Evolutionary conservation across 2,113 vertebrate species (phyloP), one percentile per base, ranked within the genome.

Genomic region (Cranoglanis bouderius): DNA sequence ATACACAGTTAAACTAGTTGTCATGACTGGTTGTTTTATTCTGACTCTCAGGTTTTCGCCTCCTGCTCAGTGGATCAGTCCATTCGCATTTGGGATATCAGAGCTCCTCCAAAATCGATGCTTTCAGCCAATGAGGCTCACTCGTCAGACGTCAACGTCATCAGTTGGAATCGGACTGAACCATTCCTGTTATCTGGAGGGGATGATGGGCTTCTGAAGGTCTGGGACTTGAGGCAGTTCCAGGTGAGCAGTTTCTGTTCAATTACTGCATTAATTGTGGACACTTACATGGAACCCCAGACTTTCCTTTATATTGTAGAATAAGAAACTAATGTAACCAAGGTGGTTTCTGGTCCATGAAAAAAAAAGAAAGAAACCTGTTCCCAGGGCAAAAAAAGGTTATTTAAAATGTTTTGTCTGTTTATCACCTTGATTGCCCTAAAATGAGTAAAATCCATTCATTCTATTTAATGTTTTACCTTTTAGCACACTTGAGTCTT

Each of bases 201-300:
- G 0, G 97, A 98, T 0, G 97, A 98, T 0, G 97, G 97, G 0
- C 85, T 96, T 72, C 94, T 98, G 70, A 97, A 96, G 92, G 94
- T 98, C 14, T 98, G 97, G 97, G 97, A 98, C 90, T 94, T 98
- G 88, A 94, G 97, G 29, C 97, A 97, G 88, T 98, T 98, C 91
- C 95, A 96, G 97, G 97, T 98, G 53, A 88, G 90, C 43, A 38
- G 6, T 72, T 70, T 38, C n/a, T 72, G 7, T 51, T 29, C 2
- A 55, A 6, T 35, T 57, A 53, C 38, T 7, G 49, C 10, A 65
- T 63, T n/a, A 40, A 46, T 13, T 46, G 26, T 35, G 63, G 35
- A 83, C 35, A 61, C 82, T n/a, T 63, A 29, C 12, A 81, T 63
- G n/a, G 21, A 40, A 49, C 38, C 26, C 12, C 6, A 80, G 77